phyloP scores from a whole-genome alignment of 1,140 invertebrate species.

The Cryptotermes secundus region DNA sequence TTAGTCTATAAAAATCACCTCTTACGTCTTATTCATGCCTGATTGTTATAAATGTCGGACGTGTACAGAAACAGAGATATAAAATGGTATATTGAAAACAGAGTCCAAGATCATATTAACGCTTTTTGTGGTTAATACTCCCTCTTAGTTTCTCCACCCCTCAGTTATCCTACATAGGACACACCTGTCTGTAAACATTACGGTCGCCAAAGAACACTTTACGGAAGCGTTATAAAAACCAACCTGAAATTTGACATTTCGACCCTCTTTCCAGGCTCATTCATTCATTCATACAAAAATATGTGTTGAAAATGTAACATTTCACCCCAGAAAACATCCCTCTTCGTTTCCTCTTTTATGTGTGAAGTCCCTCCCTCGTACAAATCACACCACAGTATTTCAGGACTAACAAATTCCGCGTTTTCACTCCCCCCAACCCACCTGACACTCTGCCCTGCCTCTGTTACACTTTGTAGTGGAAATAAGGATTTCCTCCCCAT shows the following conservation, averaged over 20 bases:
- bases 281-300: slow-evolving; percentile 11
- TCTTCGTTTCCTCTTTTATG: background rate
- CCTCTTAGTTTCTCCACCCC: background rate
- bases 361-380: background rate
- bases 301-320: slow-evolving; percentile 18
- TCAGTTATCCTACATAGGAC: background rate
- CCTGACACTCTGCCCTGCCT: background rate
- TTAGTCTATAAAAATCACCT: no score
- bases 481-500: background rate
- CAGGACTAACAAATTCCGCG: background rate
- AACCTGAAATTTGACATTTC: background rate
- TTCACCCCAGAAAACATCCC: slow-evolving; percentile 3
- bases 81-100: no score
- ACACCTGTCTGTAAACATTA: background rate
- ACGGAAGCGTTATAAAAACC: background rate
- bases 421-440: background rate
- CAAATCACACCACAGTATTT: background rate
- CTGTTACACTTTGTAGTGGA: background rate
- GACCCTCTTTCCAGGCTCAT: background rate
- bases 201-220: background rate
- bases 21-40: no score
- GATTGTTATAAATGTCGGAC: no score
- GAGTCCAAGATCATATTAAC: no score
- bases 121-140: no score
- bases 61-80: no score